Percentiles rank a stretch among this genome's conserved stretches.
These are phyloP conservation scores for Euplexia lucipara DNA, from an alignment of 2,888 invertebrate species.

Conservation along the genomic window DNA sequence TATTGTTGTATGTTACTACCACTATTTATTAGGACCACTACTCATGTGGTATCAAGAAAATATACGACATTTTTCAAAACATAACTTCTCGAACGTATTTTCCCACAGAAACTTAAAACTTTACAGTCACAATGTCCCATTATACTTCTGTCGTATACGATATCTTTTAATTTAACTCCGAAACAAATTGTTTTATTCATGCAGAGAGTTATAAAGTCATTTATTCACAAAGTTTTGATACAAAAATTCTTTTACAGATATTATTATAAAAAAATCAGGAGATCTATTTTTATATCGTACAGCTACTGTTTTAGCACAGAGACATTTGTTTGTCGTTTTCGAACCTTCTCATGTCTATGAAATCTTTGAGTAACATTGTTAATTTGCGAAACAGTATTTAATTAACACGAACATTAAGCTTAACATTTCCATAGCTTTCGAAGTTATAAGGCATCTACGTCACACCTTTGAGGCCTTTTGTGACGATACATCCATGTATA, in stretches of 20 bases:
- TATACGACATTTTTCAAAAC: conserved; percentile 43
- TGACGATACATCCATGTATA: conserved; percentile 55
- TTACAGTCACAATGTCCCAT: conserved; percentile 9
- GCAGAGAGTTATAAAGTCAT: conserved; percentile 23
- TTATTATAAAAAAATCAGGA: not conserved
- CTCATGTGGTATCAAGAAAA: conserved; percentile 37
- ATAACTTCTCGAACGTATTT: conserved; percentile 12
- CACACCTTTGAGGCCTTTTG: conserved; percentile 44
- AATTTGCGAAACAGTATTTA: conserved; percentile 56
- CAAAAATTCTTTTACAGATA: conserved; percentile 11
- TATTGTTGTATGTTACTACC: conserved; percentile 26
- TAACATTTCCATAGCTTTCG: conserved; percentile 59
- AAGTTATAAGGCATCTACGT: conserved; percentile 51
- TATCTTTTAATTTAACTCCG: conserved; percentile 18
- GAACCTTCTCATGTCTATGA: conserved; percentile 1
- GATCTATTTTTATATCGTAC: not conserved
- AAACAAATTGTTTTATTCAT: conserved; percentile 44
- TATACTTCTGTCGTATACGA: conserved; percentile 17
- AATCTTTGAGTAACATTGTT: conserved; percentile 23
- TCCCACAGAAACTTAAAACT: conserved; percentile 17
- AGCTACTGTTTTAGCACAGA: not conserved
- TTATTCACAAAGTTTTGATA: conserved; percentile 44
- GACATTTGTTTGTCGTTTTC: conserved; percentile 12
- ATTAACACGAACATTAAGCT: conserved; percentile 55
- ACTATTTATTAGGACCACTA: conserved; percentile 38